Evolutionary conservation across 2,888 invertebrate genomes (phyloP), one percentile per base, ranked within the genome.

Genomic region (Litoditis marina): DNA sequence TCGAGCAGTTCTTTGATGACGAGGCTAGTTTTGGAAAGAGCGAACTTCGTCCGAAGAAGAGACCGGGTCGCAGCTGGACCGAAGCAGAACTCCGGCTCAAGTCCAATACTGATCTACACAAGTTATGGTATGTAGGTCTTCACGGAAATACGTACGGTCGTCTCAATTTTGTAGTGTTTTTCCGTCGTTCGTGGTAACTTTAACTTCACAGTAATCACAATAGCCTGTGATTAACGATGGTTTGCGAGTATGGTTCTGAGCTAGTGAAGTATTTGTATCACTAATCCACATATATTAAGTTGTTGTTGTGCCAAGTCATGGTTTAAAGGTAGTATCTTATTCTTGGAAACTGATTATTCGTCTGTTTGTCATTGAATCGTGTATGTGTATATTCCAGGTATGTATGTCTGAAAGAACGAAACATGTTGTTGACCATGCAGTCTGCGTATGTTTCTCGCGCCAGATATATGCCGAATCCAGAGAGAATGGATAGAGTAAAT

Each of bases 341-440:
- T n/a, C n/a, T n/a, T n/a, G n/a, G n/a, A n/a, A n/a, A n/a, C n/a
- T n/a, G n/a, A n/a, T 19, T 46, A 1, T 32, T 32, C 2, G 49
- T 27, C 27, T 27, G 28, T 39, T 39, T 39, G 39, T 39, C 11
- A 39, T 39, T 11, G n/a, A 11, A 13, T 11, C n/a, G n/a, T 39
- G 11, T n/a, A 39, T n/a, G 39, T 49, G 11, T 55, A 11, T 19
- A 19, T 5, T 72, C 25, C 70, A 90, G 90, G 90, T 91, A 87
- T 85, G 87, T 91, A 19, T 85, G 98, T 61, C 85, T 95, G 57
- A 99, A 96, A 85, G 98, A 99, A 85, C 88, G 90, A 59, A 98
- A 99, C 84, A 95, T 96, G 95, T 86, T 98, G 22, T 85, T 92
- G 69, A 95, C 96, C 1, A 94, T 96, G 95, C 90, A 90, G 55